A percentile compares a stretch with the other conserved stretches of the same genome.
phyloP scores from a whole-genome alignment of 2,888 invertebrate species.

The Acleris emargana region DNA sequence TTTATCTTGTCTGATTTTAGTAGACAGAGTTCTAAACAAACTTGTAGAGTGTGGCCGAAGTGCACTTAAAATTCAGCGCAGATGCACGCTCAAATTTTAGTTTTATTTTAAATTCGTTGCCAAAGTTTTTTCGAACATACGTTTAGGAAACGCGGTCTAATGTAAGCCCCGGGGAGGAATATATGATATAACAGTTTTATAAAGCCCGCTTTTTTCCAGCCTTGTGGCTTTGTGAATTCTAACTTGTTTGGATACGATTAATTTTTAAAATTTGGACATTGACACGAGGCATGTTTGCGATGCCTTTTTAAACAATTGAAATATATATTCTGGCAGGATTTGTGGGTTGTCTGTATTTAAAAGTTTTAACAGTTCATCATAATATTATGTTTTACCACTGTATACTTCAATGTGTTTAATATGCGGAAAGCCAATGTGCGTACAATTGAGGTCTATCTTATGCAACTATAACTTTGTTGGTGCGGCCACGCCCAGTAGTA shows the following conservation, averaged over 20 bases:
- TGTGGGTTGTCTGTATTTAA: not conserved
- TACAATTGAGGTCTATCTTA: no score
- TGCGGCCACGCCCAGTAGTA: no score
- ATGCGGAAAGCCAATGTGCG: not conserved
- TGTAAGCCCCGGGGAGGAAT: slow-evolving; percentile 46
- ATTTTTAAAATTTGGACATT: slow-evolving; percentile 27
- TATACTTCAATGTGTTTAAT: not conserved
- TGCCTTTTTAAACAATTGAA: slow-evolving; percentile 12
- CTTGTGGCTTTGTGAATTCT: slow-evolving; percentile 23
- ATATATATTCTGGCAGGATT: not conserved
- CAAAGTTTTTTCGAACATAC: slow-evolving; percentile 39
- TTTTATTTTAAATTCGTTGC: slow-evolving; percentile 48
- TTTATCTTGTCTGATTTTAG: slow-evolving; percentile 63
- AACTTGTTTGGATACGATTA: slow-evolving; percentile 15
- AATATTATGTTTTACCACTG: no score
- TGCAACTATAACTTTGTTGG: no score
- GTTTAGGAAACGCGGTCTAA: slow-evolving; percentile 49
- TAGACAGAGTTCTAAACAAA: slow-evolving; percentile 66
- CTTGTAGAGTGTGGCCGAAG: slow-evolving; percentile 56
- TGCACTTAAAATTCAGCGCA: slow-evolving; percentile 63
- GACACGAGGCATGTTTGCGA: slow-evolving; percentile 24
- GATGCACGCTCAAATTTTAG: slow-evolving; percentile 58
- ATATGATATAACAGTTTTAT: slow-evolving; percentile 25
- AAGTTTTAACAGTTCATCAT: no score
- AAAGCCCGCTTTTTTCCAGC: slow-evolving; percentile 22